Base-by-base conservation (phyloP, 1,140 invertebrate species). In the Drosophila rhopaloa region DNA sequence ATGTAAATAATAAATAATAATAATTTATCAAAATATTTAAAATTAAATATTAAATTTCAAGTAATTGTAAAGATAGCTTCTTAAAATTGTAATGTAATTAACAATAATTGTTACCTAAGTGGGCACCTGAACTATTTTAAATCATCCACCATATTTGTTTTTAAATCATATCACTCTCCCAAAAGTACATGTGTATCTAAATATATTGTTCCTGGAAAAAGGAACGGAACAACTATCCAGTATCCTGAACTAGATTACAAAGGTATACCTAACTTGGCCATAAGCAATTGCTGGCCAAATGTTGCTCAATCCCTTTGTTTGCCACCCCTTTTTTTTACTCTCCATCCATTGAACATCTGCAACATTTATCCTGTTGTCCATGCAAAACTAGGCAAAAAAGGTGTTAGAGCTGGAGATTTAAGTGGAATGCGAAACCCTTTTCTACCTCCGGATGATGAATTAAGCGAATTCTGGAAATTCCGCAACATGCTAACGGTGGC, bases 381-480 rank as follows among this genome's bases (percentile, higher is more conserved):
- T 80, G 76, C 72, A 62, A 76, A 84, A 70, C 50, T 41, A 10
- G 47, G 11, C 53, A 41, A 27, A 53, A 53, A 48, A 59, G 50
- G 75, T 76, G 70, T 63, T 72, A 67, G 58, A 51, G 53, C 4
- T 19, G 62, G 47, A 58, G 46, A 44, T 37, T 73, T 58, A 57
- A 46, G 40, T 29, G 76, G 50, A 63, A 60, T 63, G 60, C 60
- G 5, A 60, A 81, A 86, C 79, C 83, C 83, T 88, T 86, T 86
- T 59, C 40, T 32, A 40, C 24, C 35, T 13, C n/a, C 27, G 37
- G 35, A 44, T 51, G 76, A 81, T 88, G 80, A 89, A 88, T 88
- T 67, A 60, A 67, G 68, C 59, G 55, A 77, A 84, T 89, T 83
- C 84, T 89, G 84, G 84, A 88, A 88, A 89, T 88, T 88, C 84